Base-by-base conservation (phyloP, 2,888 invertebrate genomes). In the Rhopalosiphum nymphaeae region DNA sequence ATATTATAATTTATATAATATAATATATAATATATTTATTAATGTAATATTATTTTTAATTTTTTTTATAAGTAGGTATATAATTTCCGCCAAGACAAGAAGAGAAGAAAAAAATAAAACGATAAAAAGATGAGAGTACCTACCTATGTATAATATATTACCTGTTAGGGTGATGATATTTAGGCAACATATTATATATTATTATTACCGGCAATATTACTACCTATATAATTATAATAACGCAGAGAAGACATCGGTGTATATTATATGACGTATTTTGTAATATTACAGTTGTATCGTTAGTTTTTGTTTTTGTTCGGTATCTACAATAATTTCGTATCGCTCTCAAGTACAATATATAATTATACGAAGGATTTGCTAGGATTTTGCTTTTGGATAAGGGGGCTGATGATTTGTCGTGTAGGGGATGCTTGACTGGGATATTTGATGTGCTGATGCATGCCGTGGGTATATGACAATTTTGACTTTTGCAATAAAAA, bases 1-100 rank as follows among this genome's bases (percentile, higher is more conserved):
- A 91, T 91, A 85, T 84, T 53, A 53, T 91, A 91, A 67, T 89
- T n/a, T 87, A 89, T 86, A 46, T 46, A 56, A 46, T 46, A 56
- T 56, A 56, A 89, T 87, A 53, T 89, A 89, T 89, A 44, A 89
- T 89, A 36, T 89, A 84, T 85, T n/a, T 86, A 42, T 89, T 78
- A 36, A 78, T 56, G 44, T 89, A 56, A 88, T 89, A 89, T 89
- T 57, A 49, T 49, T 36, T 53, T 53, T 21, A 53, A 36, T 88
- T 46, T 53, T 87, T n/a, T 42, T 89, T 57, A 57, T 89, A 89
- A 42, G 49, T 87, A n/a, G 53, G 88, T 88, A 16, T 29, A 84
- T 91, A 53, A 49, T 13, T 11, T 36, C 21, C 36, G 67, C 67
- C 49, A 67, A 10, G 36, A 36, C 21, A 49, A 90, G 46, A 46